Base-by-base conservation (phyloP, 1,140 invertebrate species). In the Samia ricini region DNA sequence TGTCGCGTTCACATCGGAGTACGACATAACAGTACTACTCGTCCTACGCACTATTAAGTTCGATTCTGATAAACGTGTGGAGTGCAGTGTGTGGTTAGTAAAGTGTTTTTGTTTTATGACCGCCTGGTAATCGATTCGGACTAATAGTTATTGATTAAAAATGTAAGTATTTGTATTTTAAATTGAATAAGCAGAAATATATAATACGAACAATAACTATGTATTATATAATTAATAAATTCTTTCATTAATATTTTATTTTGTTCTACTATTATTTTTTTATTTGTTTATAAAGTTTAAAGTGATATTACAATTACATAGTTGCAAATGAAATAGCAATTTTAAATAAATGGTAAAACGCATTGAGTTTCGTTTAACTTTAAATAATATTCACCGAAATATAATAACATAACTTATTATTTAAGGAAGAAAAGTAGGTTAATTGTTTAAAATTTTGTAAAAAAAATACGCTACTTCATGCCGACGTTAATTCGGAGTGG, bases 121-220 rank as follows among this genome's bases (percentile, higher is more conserved):
- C 56, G 63, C 54, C 56, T 61, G 52, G 52, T 42, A 42, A 42
- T 42, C 1, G n/a, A 24, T 26, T 36, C 22, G 55, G 54, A 63
- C 63, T 69, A 63, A 57, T 26, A 42, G 48, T 60, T 63, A 60
- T 74, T 51, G 56, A 59, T 68, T 75, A 66, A 81, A 79, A 79
- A 83, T 79, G 81, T 83, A 63, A 83, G 81, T 83, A 76, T 67
- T 36, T 50, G n/a, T n/a, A n/a, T n/a, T n/a, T n/a, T n/a, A n/a
- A n/a, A n/a, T n/a, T n/a, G n/a, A n/a, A n/a, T n/a, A n/a, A n/a
- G n/a, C n/a, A n/a, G n/a, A n/a, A n/a, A n/a, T n/a, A n/a, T n/a
- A n/a, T n/a, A n/a, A n/a, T n/a, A n/a, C n/a, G n/a, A n/a, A n/a
- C n/a, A n/a, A n/a, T n/a, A n/a, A n/a, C n/a, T n/a, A n/a, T n/a